Evolutionary conservation across 2,888 invertebrate genomes (phyloP), one percentile per base, ranked within the genome.

Genomic region (Netelia inedita): DNA sequence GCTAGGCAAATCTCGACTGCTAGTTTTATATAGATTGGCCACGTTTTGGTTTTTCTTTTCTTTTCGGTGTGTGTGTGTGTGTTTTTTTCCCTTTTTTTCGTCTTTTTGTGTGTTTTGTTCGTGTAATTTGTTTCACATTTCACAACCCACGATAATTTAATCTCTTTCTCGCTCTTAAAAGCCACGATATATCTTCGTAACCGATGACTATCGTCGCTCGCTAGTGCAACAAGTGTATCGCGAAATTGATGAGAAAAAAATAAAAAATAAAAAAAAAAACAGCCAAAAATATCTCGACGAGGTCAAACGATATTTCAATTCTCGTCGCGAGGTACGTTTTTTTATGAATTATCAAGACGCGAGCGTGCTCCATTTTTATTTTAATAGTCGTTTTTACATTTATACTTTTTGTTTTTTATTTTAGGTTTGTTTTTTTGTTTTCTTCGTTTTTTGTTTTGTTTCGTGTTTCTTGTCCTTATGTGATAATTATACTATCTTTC

Each of bases 351-450:
- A 28, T 78, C 76, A 50, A 84, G 78, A 73, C 81, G 73, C 84
- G 81, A 84, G 73, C 35, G 81, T 84, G 68, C 78, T 84, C 81
- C 73, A 50, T 65, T 81, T 69, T 78, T 72, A 78, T 69, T 78
- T 78, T 65, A 72, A 68, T 76, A 76, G 57, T 16, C 73, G 53
- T 21, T 55, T 59, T 78, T 63, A 55, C 75, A 66, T 80, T 14
- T 84, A 81, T 19, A 78, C 53, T 71, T 59, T 55, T 19, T 72
- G 10, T 63, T 55, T 53, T 63, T 79, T 43, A 57, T 63, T 63
- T 41, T 68, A 10, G 57, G 1, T 79, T 79, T 83, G 46, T 74
- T n/a, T 41, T 76, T 66, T 35, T 57, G 19, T 66, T 28, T 55
- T 41, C n/a, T 55, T 66, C 16, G 10, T 46, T 66, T 43, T 14